Evolutionary conservation across 1,140 invertebrate species (phyloP).

Genomic region (Caligus rogercresseyi): DNA sequence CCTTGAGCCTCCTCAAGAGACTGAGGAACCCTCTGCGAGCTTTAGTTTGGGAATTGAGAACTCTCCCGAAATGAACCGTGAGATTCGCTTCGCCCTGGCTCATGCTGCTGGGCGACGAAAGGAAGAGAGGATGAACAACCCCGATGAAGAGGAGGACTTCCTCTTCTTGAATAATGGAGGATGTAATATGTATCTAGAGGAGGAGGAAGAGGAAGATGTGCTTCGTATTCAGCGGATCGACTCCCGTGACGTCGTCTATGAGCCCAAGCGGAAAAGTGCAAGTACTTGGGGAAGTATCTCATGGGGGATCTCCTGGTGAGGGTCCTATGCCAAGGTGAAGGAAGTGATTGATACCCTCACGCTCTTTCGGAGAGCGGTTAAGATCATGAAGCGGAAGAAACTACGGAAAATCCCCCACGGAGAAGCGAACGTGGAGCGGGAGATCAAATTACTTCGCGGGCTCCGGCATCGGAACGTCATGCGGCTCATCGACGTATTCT

Average conservation of each 20-base stretch:
- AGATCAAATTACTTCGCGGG: slow-evolving; percentile 44
- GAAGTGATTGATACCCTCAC: slow-evolving; percentile 86
- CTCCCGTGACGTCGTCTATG: slow-evolving; percentile 12
- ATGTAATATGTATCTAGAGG: too few relatives aligned
- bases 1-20: too few relatives aligned
- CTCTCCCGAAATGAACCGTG: not conserved
- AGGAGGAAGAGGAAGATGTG: slow-evolving; percentile 4
- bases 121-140: too few relatives aligned
- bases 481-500: slow-evolving; percentile 74
- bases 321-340: slow-evolving; percentile 91
- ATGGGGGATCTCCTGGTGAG: slow-evolving; percentile 93
- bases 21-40: not conserved
- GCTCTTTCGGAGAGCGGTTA: slow-evolving; percentile 54
- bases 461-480: slow-evolving; percentile 88
- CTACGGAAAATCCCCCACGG: slow-evolving; percentile 88
- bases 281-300: slow-evolving; percentile 68
- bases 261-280: slow-evolving; percentile 5
- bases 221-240: slow-evolving; percentile 14
- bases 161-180: not conserved
- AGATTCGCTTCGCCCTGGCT: not conserved
- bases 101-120: not conserved
- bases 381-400: slow-evolving; percentile 85
- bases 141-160: too few relatives aligned
- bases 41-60: slow-evolving; percentile 12
- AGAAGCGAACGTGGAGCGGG: slow-evolving; percentile 82